Evolutionary conservation across 1,140 invertebrate species (phyloP).

Genomic region (Hyles vespertilio): DNA sequence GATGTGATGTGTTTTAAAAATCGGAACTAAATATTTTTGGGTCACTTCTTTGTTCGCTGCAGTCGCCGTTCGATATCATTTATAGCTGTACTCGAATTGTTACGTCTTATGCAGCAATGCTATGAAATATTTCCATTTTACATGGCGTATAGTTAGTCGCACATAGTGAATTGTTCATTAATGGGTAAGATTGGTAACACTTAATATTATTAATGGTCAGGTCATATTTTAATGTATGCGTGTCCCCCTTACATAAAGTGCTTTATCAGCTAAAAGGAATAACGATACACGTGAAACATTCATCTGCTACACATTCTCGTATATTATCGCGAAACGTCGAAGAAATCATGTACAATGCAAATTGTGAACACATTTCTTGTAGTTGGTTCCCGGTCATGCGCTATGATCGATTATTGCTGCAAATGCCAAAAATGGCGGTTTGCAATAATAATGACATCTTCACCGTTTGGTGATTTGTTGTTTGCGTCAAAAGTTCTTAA

Average conservation of each 20-base stretch:
- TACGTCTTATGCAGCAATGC: constrained; percentile 75
- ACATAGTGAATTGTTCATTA: constrained; percentile 76
- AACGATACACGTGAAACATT: constrained; percentile 54
- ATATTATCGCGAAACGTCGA: constrained; percentile 23
- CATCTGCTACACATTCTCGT: constrained; percentile 32
- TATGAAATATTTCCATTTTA: constrained; percentile 73
- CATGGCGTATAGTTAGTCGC: constrained; percentile 76
- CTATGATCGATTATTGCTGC: constrained; percentile 3
- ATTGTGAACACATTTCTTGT: constrained; percentile 17
- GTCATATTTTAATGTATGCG: constrained; percentile 59
- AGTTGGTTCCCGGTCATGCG: constrained; percentile 1
- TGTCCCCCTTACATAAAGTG: constrained; percentile 64
- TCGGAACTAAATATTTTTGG: constrained; percentile 54
- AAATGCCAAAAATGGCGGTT: constrained; percentile 32
- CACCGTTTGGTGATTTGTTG: no score
- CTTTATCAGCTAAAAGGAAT: constrained; percentile 52
- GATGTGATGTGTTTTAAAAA: constrained; percentile 31
- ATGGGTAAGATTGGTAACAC: constrained; percentile 76
- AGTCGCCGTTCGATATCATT: constrained; percentile 71
- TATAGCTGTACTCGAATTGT: constrained; percentile 68
- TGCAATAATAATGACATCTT: not conserved
- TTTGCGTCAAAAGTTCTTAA: not conserved
- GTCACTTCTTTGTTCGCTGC: constrained; percentile 51
- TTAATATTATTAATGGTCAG: constrained; percentile 71
- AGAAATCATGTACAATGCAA: constrained; percentile 12